Evolutionary conservation across 2,797 vertebrate species (phyloP), one percentile per base, ranked within the genome.

Genomic region (Rhinichthys osculus): DNA sequence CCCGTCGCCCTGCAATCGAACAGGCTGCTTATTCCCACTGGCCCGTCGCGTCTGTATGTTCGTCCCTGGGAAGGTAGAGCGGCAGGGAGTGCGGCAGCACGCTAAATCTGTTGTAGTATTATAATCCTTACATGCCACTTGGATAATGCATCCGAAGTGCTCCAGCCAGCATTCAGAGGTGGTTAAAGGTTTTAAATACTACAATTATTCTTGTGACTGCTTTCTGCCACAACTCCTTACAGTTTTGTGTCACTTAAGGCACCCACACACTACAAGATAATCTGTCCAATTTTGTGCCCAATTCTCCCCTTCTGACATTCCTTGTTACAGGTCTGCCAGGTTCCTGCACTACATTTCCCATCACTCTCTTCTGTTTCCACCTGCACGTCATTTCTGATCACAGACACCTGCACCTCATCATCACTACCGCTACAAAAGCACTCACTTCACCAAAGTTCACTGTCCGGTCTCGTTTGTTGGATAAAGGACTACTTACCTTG

Each of bases 41-140:
- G 23, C 38, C 7, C 40, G 8, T 35, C 44, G 69, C 9, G 52
- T 83, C 81, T 86, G 44, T 35, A 59, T 47, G 11, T 13, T 54
- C 13, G n/a, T 76, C 50, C 27, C 72, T 62, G 72, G 59, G 78
- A 30, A 13, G 27, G 71, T 76, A 13, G 79, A 71, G 59, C 52
- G 19, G 47, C 47, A 78, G 78, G 81, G 74, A 66, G 59, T 54
- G 78, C 67, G 52, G 78, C 57, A 73, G 66, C 21, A 33, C 3
- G 33, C 42, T 69, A 66, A 85, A 85, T 81, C 81, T 78, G 57
- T 47, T 50, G 30, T 83, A 44, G 62, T 90, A 88, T 90, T 90
- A 89, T 80, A 87, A 82, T 87, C 83, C 35, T 70, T 69, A 83
- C 64, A 7, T 78, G 64, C 88, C 87, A 85, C 78, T 80, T 89